phyloP scores from a whole-genome alignment of 2,888 invertebrate genomes.

The Pardosa pseudoannulata region DNA sequence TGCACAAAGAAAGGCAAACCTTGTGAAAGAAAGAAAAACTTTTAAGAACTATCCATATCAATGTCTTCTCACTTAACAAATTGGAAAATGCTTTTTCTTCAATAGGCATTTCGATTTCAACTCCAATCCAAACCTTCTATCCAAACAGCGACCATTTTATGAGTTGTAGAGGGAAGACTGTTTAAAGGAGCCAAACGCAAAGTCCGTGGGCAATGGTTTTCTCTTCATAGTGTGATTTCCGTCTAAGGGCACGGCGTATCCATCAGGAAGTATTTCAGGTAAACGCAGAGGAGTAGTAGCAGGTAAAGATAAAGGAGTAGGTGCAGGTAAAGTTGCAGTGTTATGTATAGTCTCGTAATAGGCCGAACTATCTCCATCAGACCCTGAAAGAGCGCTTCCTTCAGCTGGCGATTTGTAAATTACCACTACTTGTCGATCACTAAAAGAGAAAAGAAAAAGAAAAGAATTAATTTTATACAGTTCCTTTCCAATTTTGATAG shows the following conservation, averaged over 20 bases:
- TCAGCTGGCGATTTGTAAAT: conserved; percentile 32
- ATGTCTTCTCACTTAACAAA: too few relatives aligned
- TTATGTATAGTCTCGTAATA: conserved; percentile 28
- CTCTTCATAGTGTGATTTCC: too few relatives aligned
- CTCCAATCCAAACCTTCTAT: too few relatives aligned
- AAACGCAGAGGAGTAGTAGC: too few relatives aligned
- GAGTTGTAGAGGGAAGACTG: conserved; percentile 28
- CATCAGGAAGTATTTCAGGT: background rate
- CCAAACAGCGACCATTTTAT: too few relatives aligned
- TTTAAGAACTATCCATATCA: too few relatives aligned
- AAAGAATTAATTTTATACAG: too few relatives aligned
- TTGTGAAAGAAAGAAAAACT: too few relatives aligned
- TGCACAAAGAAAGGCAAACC: too few relatives aligned
- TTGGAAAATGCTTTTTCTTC: too few relatives aligned
- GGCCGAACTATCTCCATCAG: background rate
- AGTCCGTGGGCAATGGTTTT: conserved; percentile 11
- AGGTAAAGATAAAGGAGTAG: background rate
- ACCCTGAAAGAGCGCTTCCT: background rate
- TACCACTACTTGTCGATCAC: conserved; percentile 36
- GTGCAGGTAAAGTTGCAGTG: background rate
- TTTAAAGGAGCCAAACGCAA: conserved; percentile 43
- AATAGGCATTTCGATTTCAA: too few relatives aligned
- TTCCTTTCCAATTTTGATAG: too few relatives aligned
- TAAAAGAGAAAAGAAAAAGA: background rate
- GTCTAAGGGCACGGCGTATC: conserved; percentile 19